Evolutionary conservation across 2,797 vertebrate species (phyloP).

Genomic region (Margarornis squamiger): DNA sequence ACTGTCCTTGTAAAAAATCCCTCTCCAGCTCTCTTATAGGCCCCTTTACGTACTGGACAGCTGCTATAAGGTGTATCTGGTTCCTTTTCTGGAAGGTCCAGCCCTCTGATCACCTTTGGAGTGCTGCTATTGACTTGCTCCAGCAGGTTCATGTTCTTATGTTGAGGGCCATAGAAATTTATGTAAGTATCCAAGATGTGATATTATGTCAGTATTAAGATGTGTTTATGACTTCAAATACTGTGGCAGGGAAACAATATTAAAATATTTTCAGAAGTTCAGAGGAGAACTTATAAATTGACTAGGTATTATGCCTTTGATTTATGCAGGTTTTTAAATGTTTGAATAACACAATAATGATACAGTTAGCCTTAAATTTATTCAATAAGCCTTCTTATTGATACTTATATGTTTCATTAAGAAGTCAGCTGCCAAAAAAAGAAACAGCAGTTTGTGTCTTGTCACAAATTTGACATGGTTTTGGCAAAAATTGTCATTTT

Average conservation of each 20-base stretch:
- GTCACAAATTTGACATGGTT: slow-evolving; percentile 73
- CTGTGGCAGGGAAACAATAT: slow-evolving; percentile 26
- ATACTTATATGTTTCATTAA: slow-evolving; percentile 73
- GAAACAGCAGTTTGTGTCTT: slow-evolving; percentile 65
- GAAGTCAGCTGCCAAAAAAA: slow-evolving; percentile 72
- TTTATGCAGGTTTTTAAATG: slow-evolving; percentile 54
- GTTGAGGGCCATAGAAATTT: neutral
- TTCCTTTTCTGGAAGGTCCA: neutral
- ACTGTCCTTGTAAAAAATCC: neutral
- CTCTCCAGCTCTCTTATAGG: neutral
- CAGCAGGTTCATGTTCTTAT: neutral
- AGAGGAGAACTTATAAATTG: slow-evolving; percentile 52
- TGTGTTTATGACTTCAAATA: slow-evolving; percentile 34
- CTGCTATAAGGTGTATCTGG: neutral
- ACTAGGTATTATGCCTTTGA: slow-evolving; percentile 56
- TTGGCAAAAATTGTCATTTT: slow-evolving; percentile 68
- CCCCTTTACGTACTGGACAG: neutral
- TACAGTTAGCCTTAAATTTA: slow-evolving; percentile 65
- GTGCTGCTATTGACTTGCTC: neutral
- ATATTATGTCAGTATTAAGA: neutral
- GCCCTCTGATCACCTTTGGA: neutral
- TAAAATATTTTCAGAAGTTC: slow-evolving; percentile 68
- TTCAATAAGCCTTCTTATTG: slow-evolving; percentile 71
- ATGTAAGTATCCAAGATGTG: neutral
- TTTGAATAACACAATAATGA: slow-evolving; percentile 75